These are phyloP conservation scores for Micropterix aruncella DNA, from an alignment of 2,888 invertebrate species.

Conservation along the genomic window DNA sequence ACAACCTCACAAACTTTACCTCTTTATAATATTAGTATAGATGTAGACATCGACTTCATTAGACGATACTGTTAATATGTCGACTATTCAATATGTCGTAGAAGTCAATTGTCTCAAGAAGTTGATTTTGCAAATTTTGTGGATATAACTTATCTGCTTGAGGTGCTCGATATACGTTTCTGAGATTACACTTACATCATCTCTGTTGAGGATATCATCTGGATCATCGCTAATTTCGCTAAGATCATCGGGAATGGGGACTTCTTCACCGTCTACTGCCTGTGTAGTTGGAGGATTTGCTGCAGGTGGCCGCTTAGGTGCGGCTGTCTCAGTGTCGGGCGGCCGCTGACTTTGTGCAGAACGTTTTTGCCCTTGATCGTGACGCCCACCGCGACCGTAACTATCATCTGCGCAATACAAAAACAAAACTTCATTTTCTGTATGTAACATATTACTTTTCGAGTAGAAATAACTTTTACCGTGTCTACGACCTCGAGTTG, in stretches of 20 bases:
- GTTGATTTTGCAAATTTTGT: too few species aligned
- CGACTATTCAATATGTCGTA: too few species aligned
- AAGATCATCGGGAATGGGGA: constrained; percentile 52
- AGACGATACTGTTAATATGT: too few species aligned
- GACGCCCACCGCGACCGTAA: not conserved
- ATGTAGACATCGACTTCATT: too few species aligned
- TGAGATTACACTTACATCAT: constrained; percentile 51
- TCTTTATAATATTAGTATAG: too few species aligned
- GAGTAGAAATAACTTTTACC: constrained; percentile 5
- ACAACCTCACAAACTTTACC: too few species aligned
- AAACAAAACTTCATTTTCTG: not conserved
- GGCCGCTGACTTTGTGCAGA: constrained; percentile 18
- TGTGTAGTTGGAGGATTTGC: constrained; percentile 18
- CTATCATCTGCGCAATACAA: not conserved
- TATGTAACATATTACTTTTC: not conserved
- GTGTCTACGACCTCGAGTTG: constrained; percentile 6
- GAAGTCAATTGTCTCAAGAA: too few species aligned
- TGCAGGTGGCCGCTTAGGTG: constrained; percentile 15
- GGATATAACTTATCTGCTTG: too few species aligned
- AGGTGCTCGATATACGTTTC: not conserved
- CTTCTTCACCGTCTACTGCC: constrained; percentile 34
- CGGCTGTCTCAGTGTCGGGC: constrained; percentile 33
- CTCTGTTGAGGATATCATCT: constrained; percentile 73
- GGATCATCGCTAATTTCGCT: constrained; percentile 85
- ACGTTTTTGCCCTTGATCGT: not conserved